A percentile compares a stretch with the other conserved stretches of the same genome.
Evolutionary conservation across 2,888 invertebrate species (phyloP).

Genomic region (Nymphalis polychloros): DNA sequence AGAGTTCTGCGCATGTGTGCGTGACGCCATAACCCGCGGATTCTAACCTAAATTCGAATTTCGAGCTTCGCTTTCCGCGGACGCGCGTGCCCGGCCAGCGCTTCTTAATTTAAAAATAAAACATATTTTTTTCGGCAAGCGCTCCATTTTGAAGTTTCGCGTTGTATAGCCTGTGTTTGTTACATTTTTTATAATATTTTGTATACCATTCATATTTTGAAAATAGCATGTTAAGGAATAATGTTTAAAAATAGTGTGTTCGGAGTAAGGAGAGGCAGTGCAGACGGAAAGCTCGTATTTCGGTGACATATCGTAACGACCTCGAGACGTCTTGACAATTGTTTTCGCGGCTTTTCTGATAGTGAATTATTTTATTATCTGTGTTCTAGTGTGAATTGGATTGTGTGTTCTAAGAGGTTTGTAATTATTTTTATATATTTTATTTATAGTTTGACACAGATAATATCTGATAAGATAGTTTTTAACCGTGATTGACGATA

Average conservation of each 20-base stretch:
- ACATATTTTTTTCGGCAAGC: constrained; percentile 50
- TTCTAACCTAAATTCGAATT: constrained; percentile 80
- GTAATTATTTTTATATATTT: constrained; percentile 24
- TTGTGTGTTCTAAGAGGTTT: constrained; percentile 33
- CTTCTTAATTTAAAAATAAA: constrained; percentile 73
- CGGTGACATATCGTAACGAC: constrained; percentile 62
- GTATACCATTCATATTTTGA: constrained; percentile 14
- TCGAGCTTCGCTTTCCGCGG: constrained; percentile 66
- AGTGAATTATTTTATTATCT: constrained; percentile 32
- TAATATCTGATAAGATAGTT: background rate
- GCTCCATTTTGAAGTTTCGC: constrained; percentile 34
- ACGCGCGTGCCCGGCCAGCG: constrained; percentile 68
- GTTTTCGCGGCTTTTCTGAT: constrained; percentile 44
- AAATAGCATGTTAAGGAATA: constrained; percentile 39
- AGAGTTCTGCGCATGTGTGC: constrained; percentile 67
- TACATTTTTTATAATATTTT: constrained; percentile 18
- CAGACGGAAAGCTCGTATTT: constrained; percentile 53
- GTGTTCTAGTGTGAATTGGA: constrained; percentile 36
- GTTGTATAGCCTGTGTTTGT: constrained; percentile 27
- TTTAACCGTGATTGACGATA: background rate
- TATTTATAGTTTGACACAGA: constrained; percentile 6
- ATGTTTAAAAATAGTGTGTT: constrained; percentile 66
- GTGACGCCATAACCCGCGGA: constrained; percentile 71
- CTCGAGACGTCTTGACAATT: constrained; percentile 38
- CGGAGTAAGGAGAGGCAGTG: constrained; percentile 43